Base-by-base conservation (phyloP, 2,113 vertebrate genomes). In the Xiphophorus maculatus region DNA sequence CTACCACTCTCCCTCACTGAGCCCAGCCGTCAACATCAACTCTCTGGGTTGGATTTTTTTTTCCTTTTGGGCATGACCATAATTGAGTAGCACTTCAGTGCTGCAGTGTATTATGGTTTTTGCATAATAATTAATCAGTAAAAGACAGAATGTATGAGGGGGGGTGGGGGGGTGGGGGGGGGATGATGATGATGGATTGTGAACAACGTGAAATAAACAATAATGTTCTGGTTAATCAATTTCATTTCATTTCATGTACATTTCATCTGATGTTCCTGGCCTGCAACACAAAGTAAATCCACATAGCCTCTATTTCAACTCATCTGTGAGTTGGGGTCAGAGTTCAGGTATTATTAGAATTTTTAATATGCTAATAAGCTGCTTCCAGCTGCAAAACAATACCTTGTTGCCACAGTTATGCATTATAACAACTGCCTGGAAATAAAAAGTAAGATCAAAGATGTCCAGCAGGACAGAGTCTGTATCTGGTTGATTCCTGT, bases 1-100 rank as follows among this genome's bases (percentile, higher is more conserved):
- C 68, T 40, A 15, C 71, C 66, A 22, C 63, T 27, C 71, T 66
- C 29, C 68, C 71, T 25, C 48, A 58, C 10, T 72, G 32, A 12
- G 3, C 29, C 68, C 11, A 81, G 32, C 68, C n/a, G 2, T 48
- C 44, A 25, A 17, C 30, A n/a, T 76, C 1, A 35, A 61, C n/a
- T 65, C 73, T 64, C 35, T 84, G 5, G 65, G 40, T 44, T 29
- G 40, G 42, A 28, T 35, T 51, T 30, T 3, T 25, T 44, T 42
- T 28, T 28, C 25, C 1, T 14, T 67, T 58, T 58, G 22, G 17
- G 22, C 51, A 58, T 58, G 51, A 58, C 22, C 51, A n/a, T n/a
- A n/a, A 58, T 58, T 58, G 51, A 58, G 10, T 58, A 58, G 51
- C 51, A 58, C 22, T 58, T 17, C 25, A 58, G 51, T 25, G 51